Conservation (phyloP, 2,888 invertebrate genomes). For the Sphinx pinastri region DNA sequence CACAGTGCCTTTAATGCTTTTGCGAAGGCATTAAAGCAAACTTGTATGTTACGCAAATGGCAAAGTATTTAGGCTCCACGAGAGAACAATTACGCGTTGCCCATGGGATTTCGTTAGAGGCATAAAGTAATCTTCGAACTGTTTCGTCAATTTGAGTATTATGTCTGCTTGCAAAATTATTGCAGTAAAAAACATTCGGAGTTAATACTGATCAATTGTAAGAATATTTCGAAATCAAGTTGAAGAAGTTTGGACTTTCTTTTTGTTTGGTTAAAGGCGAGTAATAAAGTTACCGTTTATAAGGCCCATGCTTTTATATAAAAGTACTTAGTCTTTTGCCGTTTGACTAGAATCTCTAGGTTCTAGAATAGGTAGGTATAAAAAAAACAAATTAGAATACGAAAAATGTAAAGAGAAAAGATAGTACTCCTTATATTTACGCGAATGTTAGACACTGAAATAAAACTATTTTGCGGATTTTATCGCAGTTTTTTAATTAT, state of each 20-base stretch:
- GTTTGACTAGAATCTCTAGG: too few relatives aligned
- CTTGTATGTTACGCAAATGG: constrained; percentile 4
- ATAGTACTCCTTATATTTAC: too few relatives aligned
- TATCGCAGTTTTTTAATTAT: too few relatives aligned
- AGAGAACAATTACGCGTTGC: constrained; percentile 9
- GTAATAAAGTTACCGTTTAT: neutral
- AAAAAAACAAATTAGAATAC: too few relatives aligned
- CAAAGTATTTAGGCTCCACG: neutral
- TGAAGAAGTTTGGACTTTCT: neutral
- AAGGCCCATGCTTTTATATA: too few relatives aligned
- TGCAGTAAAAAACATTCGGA: neutral
- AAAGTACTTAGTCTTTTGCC: too few relatives aligned
- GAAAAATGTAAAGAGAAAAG: too few relatives aligned
- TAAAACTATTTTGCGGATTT: too few relatives aligned
- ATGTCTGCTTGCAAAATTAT: neutral
- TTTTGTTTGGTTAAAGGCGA: neutral
- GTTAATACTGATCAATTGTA: neutral
- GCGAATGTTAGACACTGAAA: too few relatives aligned
- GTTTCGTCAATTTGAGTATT: neutral
- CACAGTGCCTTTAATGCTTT: neutral
- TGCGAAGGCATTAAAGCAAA: neutral
- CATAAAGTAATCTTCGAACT: neutral
- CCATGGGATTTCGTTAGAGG: constrained; percentile 13
- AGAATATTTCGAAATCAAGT: neutral
- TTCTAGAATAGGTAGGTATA: too few relatives aligned